phyloP scores from a whole-genome alignment of 2,113 vertebrate species.

The Centropus unirufus region DNA sequence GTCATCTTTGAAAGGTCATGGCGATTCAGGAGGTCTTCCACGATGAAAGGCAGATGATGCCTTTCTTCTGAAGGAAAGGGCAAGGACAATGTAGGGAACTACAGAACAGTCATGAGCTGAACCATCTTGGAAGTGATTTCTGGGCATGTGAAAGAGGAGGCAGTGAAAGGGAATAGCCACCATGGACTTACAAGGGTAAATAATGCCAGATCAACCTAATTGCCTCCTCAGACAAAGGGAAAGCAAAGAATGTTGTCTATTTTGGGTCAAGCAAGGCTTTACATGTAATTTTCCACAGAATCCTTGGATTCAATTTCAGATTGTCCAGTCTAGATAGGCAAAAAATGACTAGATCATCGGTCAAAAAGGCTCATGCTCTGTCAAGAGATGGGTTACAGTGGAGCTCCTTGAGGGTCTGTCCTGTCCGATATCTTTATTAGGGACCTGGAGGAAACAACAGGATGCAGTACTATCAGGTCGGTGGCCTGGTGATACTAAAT shows the following conservation, averaged over 20 bases:
- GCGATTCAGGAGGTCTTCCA: background rate
- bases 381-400: background rate
- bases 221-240: background rate
- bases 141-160: background rate
- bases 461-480: background rate
- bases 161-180: background rate
- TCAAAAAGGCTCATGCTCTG: background rate
- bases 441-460: background rate
- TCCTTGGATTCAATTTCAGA: background rate
- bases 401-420: background rate
- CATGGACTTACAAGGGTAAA: background rate
- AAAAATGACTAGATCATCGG: background rate
- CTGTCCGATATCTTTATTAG: background rate
- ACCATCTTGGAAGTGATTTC: background rate
- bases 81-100: background rate
- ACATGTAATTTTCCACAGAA: background rate
- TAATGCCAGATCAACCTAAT: background rate
- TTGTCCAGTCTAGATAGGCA: background rate
- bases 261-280: background rate
- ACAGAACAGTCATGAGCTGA: background rate
- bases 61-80: background rate
- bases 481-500: background rate
- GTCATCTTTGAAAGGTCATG: background rate
- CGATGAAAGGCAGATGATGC: background rate
- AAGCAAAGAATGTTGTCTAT: background rate